These are phyloP conservation scores for Sorex maritimensis DNA, from an alignment of 2,797 vertebrate genomes.

Conservation along the genomic window DNA sequence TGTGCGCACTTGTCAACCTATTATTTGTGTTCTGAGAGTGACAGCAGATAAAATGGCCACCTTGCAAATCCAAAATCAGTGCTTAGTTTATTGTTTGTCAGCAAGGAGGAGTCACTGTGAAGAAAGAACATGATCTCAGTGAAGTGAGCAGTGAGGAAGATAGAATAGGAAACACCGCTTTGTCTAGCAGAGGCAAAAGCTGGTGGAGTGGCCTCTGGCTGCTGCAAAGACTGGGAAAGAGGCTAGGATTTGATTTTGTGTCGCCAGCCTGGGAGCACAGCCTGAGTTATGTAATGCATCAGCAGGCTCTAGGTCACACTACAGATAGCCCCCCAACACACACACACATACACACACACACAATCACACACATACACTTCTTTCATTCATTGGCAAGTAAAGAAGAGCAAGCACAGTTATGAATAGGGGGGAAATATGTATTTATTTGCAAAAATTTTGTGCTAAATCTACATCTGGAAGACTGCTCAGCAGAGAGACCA, in stretches of 20 bases:
- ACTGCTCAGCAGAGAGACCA: conserved; percentile 1
- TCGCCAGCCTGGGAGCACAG: not conserved
- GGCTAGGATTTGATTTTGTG: not conserved
- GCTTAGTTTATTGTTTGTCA: conserved; percentile 30
- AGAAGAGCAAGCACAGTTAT: conserved; percentile 13
- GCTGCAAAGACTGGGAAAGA: not conserved
- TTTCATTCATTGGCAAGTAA: not conserved
- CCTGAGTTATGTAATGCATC: not conserved
- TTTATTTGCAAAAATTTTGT: conserved; percentile 41
- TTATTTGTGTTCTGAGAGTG: conserved; percentile 47
- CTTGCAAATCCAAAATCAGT: not conserved
- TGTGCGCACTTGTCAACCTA: not conserved
- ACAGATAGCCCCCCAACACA: not conserved
- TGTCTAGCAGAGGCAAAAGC: not conserved
- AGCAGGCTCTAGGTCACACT: not conserved
- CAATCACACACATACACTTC: not conserved
- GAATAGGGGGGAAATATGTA: no score
- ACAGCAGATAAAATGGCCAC: not conserved
- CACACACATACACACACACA: no score
- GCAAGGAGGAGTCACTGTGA: not conserved
- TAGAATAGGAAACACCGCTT: not conserved
- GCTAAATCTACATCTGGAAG: conserved; percentile 18
- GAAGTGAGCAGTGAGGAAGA: not conserved
- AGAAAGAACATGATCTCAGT: not conserved
- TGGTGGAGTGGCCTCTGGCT: not conserved